Evolutionary conservation across 2,797 vertebrate genomes (phyloP), one percentile per base, ranked within the genome.

Genomic region (Chelon auratus): DNA sequence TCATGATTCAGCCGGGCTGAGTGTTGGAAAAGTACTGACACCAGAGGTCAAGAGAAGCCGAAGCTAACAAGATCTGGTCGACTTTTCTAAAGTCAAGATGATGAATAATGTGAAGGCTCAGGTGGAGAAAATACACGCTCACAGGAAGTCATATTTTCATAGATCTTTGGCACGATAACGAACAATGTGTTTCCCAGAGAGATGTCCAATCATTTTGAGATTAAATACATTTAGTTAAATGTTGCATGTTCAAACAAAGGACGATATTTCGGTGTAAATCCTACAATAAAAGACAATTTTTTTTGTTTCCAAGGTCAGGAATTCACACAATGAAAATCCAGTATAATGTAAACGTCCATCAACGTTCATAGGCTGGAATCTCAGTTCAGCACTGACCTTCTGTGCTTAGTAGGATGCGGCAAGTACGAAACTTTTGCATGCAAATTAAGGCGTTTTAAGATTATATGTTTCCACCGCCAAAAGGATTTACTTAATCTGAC

Each of bases 31-130:
- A 39, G 40, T 9, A 17, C 62, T 36, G 54, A 40, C 36, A 18
- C 51, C 60, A 17, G 17, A 54, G 54, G 62, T 68, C 67, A 64
- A 57, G 54, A 58, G 18, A 68, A 57, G 50, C 17, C 5, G 48
- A 56, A 8, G 26, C n/a, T 5, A 43, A 48, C 9, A 18, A 58
- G 53, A 54, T 40, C 26, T 43, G 37, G 22, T 39, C 57, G 56
- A 9, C 18, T 33, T 1, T 1, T 45, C 24, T 56, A 9, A 59
- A 68, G 40, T 61, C 54, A 39, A 64, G 13, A 58, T 64, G 59
- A 58, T 57, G 36, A 59, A 55, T 59, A 57, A 58, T 26, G 22
- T 40, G 20, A 75, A 53, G 24, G 15, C 24, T 51, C n/a, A 9
- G 11, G 50, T 39, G 10, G 2, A 47, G 39, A 50, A 76, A 22